Base-by-base conservation (phyloP, 2,888 invertebrate genomes). In the Mimachlamys varia region DNA sequence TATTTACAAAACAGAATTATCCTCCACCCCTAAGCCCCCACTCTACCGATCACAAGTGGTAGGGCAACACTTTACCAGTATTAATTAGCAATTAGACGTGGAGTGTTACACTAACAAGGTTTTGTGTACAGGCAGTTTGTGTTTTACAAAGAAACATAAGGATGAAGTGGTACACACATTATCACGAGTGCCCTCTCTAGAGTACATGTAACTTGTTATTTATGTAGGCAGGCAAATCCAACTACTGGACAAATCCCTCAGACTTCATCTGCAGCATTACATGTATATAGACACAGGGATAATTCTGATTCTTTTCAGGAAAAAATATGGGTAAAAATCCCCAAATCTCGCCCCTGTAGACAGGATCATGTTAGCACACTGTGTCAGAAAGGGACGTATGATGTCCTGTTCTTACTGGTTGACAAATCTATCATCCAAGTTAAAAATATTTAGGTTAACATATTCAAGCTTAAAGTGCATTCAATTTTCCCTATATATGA, bases 81-180 rank as follows among this genome's bases (percentile, higher is more conserved):
- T 76, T 76, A 76, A 76, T 76, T 76, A 76, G 76, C 76, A 27
- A 76, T 76, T 76, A 76, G 76, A 76, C 33, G 0, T 33, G 76
- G 12, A 76, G 76, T 76, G 76, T 27, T 76, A 5, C 27, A 27
- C 76, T 76, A 76, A 76, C 33, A 33, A 76, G 76, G 33, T 33
- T 13, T 76, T 76, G 76, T 76, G 19, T 76, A 76, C 76, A 76
- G 76, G 27, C 76, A 27, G 76, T 76, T 76, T 53, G 5, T 13
- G 13, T 53, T 76, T 76, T 44, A 44, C 44, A 44, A 44, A 44
- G 44, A 44, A 44, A 44, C 44, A 76, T 33, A 76, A 27, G 19
- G 5, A 27, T 76, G 76, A 76, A 76, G 76, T 76, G 76, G 33
- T 76, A 19, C 76, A 33, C 76, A 76, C 76, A 33, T 76, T 76